Evolutionary conservation across 2,888 invertebrate genomes (phyloP).

Genomic region (Biston stratarius): DNA sequence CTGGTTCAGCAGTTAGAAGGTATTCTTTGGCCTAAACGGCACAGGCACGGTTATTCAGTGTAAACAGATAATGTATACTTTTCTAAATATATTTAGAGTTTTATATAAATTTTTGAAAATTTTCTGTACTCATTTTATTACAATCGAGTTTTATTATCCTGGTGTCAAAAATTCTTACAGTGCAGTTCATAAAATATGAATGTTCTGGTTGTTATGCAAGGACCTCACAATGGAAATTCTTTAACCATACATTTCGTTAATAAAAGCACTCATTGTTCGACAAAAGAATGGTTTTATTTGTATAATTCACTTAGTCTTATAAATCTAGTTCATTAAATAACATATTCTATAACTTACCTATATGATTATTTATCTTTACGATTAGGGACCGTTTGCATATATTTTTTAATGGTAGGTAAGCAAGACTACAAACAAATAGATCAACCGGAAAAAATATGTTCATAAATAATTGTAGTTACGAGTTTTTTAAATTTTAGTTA

Average conservation of each 20-base stretch:
- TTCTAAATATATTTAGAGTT: constrained; percentile 58
- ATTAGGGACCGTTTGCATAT: too few species aligned
- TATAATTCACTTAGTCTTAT: not conserved
- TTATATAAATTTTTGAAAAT: constrained; percentile 48
- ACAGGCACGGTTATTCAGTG: constrained; percentile 52
- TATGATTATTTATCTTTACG: too few species aligned
- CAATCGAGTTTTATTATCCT: constrained; percentile 44
- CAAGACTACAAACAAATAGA: too few species aligned
- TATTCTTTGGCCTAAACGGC: constrained; percentile 65
- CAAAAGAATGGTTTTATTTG: constrained; percentile 46
- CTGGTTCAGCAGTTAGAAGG: constrained; percentile 45
- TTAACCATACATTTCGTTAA: constrained; percentile 83
- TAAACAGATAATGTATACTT: constrained; percentile 56
- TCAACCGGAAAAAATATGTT: too few species aligned
- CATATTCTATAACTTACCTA: too few species aligned
- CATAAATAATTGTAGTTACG: too few species aligned
- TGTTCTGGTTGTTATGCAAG: constrained; percentile 71
- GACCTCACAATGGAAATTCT: constrained; percentile 79
- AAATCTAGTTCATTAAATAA: not conserved
- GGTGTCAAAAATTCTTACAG: constrained; percentile 44
- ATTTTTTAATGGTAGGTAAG: too few species aligned
- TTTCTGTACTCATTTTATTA: constrained; percentile 69
- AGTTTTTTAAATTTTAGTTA: too few species aligned
- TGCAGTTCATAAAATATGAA: constrained; percentile 52
- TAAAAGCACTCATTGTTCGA: constrained; percentile 85